These are phyloP conservation scores for Peromyscus polionotus DNA, from an alignment of 2,113 vertebrate species.

Conservation along the genomic window DNA sequence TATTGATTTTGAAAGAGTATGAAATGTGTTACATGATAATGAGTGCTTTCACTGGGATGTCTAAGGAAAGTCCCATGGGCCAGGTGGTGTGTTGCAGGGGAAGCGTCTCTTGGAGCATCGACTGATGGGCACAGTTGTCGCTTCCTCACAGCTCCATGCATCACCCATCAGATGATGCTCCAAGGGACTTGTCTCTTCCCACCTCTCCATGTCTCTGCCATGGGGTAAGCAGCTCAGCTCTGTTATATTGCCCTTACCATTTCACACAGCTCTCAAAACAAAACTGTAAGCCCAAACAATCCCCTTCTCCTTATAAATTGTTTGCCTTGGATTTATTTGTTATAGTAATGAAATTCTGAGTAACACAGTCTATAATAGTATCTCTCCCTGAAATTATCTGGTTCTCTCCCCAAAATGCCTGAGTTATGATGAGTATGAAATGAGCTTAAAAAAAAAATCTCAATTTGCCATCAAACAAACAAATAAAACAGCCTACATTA, in stretches of 20 bases:
- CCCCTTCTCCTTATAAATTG: neutral
- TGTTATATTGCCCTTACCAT: neutral
- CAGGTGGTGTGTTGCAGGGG: neutral
- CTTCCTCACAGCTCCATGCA: no score
- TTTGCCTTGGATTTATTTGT: neutral
- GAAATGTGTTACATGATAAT: neutral
- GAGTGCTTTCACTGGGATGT: no score
- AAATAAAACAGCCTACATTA: neutral
- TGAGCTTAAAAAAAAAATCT: neutral
- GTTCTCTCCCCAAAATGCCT: neutral
- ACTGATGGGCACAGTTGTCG: no score
- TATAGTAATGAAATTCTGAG: neutral
- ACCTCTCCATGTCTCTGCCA: neutral
- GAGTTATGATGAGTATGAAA: neutral
- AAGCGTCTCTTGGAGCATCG: neutral
- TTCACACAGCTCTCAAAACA: neutral
- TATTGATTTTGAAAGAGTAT: neutral
- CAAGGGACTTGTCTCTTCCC: neutral
- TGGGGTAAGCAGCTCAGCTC: neutral
- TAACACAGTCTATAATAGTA: neutral
- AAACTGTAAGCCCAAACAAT: neutral
- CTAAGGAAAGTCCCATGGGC: neutral
- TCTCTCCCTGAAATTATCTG: neutral
- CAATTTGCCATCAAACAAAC: neutral
- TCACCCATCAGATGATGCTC: no score